Evolutionary conservation across 2,797 vertebrate genomes (phyloP).

Genomic region (Babyrousa celebensis): DNA sequence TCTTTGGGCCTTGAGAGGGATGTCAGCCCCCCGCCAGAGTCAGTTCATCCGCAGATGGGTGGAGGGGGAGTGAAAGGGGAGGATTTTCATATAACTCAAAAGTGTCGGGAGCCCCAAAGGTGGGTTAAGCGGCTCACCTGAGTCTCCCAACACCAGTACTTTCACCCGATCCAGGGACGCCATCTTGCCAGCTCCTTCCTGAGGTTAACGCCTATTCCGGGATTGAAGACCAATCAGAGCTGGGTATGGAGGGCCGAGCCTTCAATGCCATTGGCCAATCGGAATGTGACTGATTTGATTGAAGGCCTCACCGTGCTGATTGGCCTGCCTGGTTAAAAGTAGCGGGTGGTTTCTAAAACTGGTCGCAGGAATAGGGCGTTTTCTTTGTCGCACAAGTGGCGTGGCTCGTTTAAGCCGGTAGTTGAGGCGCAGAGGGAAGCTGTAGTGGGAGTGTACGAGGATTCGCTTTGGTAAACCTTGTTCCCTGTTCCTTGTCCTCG

Average conservation of each 20-base stretch:
- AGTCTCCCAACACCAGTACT: slow-evolving; percentile 98
- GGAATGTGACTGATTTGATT: not conserved
- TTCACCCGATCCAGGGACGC: slow-evolving; percentile 97
- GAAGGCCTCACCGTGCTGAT: slow-evolving; percentile 17
- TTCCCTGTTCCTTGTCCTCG: slow-evolving; percentile 68
- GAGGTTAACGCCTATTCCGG: slow-evolving; percentile 50
- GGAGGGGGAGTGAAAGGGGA: not conserved
- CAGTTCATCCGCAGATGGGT: not conserved
- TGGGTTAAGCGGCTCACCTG: slow-evolving; percentile 92
- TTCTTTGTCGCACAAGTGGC: slow-evolving; percentile 65
- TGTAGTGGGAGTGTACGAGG: slow-evolving; percentile 81
- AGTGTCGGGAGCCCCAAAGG: slow-evolving; percentile 19
- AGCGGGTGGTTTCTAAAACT: not conserved
- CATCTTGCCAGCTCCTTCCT: slow-evolving; percentile 90
- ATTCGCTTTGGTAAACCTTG: slow-evolving; percentile 83
- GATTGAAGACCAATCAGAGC: slow-evolving; percentile 60
- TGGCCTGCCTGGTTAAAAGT: not conserved
- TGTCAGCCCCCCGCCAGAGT: not conserved
- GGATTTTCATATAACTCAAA: not conserved
- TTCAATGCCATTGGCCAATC: slow-evolving; percentile 72
- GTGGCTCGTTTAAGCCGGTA: slow-evolving; percentile 74
- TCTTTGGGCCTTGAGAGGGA: slow-evolving; percentile 27
- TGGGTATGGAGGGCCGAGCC: not conserved
- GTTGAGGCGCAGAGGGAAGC: slow-evolving; percentile 77
- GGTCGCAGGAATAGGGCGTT: slow-evolving; percentile 75